Evolutionary conservation across 2,888 invertebrate species (phyloP).

Genomic region (Papilio protenor): DNA sequence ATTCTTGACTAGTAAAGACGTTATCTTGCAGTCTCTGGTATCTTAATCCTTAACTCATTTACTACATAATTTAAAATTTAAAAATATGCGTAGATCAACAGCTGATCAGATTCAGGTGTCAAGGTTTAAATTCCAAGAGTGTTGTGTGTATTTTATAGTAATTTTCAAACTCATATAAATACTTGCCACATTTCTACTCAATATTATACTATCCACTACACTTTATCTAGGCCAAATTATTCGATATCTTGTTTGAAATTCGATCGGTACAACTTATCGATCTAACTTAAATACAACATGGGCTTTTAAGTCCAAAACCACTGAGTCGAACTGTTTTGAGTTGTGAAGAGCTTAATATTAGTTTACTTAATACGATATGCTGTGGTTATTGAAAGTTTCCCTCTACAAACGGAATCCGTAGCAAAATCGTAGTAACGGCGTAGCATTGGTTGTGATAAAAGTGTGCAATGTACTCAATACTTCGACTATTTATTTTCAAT

Average conservation of each 20-base stretch:
- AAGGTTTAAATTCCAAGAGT: no score
- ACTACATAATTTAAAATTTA: no score
- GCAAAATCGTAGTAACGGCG: neutral
- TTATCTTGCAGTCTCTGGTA: no score
- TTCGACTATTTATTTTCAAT: neutral
- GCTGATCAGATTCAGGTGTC: no score
- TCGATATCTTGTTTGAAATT: conserved; percentile 8
- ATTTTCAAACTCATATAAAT: neutral
- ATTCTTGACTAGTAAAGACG: no score
- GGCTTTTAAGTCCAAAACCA: conserved; percentile 9
- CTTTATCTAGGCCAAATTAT: conserved; percentile 6
- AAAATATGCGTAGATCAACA: no score
- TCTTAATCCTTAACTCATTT: no score
- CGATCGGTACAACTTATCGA: conserved; percentile 7
- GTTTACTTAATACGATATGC: neutral
- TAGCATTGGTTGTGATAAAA: neutral
- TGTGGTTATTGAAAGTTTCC: neutral
- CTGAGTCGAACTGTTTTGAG: neutral
- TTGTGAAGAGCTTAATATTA: conserved; percentile 13
- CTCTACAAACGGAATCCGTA: neutral
- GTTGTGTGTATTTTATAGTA: no score
- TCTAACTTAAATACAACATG: conserved; percentile 1
- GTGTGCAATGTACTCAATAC: neutral
- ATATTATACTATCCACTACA: neutral
- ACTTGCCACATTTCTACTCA: neutral